phyloP scores from a whole-genome alignment of 2,113 vertebrate genomes.

The Pitta sordida region DNA sequence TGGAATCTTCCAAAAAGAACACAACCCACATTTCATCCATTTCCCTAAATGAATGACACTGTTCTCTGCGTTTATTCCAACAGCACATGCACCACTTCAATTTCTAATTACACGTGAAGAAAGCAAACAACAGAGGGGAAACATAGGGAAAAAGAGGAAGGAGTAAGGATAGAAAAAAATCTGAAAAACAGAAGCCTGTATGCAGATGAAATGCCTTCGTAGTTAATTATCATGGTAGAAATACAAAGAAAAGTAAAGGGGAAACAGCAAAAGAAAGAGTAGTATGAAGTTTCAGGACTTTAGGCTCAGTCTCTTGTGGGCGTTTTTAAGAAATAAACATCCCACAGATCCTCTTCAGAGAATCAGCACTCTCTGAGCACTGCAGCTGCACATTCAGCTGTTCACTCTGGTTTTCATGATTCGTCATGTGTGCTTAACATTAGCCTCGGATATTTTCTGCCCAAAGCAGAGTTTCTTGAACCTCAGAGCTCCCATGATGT shows the following conservation, averaged over 20 bases:
- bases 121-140: neutral
- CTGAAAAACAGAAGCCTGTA: neutral
- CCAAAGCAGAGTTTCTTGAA: neutral
- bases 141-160: neutral
- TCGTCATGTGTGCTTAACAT: neutral
- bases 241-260: neutral
- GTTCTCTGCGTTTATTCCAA: neutral
- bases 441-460: neutral
- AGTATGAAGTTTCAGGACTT: neutral
- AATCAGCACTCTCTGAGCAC: neutral
- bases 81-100: neutral
- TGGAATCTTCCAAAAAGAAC: neutral
- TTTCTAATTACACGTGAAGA: neutral
- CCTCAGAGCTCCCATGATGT: neutral
- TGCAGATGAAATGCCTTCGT: neutral
- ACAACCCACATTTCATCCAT: neutral
- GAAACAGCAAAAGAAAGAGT: neutral
- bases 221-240: neutral
- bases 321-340: neutral
- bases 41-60: neutral
- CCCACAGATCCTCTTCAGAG: neutral
- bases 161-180: neutral
- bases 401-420: neutral
- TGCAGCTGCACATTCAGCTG: neutral
- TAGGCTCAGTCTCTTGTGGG: neutral